Conservation (phyloP, 2,113 vertebrate genomes). For the Nibea coibor region DNA sequence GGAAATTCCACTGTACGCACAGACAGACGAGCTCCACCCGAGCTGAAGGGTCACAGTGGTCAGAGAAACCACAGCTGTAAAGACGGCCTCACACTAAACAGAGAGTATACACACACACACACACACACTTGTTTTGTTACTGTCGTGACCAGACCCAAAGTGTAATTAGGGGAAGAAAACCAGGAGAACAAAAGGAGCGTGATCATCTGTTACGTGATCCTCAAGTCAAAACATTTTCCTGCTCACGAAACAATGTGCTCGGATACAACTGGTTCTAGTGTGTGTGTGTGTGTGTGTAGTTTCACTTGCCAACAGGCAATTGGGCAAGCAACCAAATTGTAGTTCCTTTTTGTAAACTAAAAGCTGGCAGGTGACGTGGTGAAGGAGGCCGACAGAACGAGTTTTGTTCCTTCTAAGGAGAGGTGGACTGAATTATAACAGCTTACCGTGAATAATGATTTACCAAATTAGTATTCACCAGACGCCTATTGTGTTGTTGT, state of each 20-base stretch:
- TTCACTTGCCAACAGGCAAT: not conserved
- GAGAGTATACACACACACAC: not conserved
- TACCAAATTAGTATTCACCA: not conserved
- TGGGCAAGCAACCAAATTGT: not conserved
- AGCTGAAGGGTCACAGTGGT: not conserved
- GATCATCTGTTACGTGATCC: not conserved
- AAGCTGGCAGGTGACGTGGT: not conserved
- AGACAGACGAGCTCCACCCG: slow-evolving; percentile 19
- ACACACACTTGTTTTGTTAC: not conserved
- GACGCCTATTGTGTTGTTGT: not conserved
- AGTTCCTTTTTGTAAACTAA: not conserved
- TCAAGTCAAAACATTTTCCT: not conserved
- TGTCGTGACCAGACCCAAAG: not conserved
- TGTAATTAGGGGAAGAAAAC: not conserved
- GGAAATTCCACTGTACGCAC: slow-evolving; percentile 59
- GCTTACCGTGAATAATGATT: not conserved
- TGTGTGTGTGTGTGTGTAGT: too few relatives aligned
- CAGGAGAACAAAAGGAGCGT: not conserved
- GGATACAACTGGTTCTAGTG: too few relatives aligned
- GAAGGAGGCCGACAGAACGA: not conserved
- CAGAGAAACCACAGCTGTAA: slow-evolving; percentile 6
- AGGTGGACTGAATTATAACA: not conserved
- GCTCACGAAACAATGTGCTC: not conserved
- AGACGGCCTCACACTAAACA: not conserved
- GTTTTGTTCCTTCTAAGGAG: not conserved